phyloP scores from a whole-genome alignment of 2,888 invertebrate genomes.

The Ryuthela nishihirai region DNA sequence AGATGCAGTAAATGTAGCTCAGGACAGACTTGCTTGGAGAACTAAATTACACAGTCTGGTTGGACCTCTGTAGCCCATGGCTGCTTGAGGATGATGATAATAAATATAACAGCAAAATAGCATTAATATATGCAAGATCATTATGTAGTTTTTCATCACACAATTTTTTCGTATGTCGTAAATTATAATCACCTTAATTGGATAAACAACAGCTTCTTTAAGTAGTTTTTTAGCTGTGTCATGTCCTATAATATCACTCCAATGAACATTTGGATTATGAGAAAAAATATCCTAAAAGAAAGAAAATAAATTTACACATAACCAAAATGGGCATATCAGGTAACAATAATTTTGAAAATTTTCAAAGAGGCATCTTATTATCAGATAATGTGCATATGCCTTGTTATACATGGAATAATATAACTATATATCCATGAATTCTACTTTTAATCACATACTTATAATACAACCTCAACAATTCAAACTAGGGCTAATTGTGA shows the following conservation, averaged over 20 bases:
- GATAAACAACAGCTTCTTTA: conserved; percentile 81
- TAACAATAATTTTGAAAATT: neutral
- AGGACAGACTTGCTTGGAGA: no score
- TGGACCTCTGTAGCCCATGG: no score
- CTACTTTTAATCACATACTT: no score
- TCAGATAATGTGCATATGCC: neutral
- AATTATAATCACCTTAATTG: conserved; percentile 52
- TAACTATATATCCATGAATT: no score
- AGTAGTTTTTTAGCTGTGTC: conserved; percentile 68
- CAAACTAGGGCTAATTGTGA: no score
- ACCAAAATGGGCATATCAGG: neutral
- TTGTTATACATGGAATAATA: no score
- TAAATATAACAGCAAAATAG: no score
- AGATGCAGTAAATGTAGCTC: no score
- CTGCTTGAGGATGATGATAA: no score
- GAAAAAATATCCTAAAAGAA: conserved; percentile 62
- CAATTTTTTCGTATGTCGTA: neutral
- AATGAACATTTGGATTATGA: conserved; percentile 64
- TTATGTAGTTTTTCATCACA: neutral
- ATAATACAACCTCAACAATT: no score
- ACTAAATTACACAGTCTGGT: no score
- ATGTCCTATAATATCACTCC: conserved; percentile 78
- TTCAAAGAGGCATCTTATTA: neutral
- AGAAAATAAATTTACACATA: neutral
- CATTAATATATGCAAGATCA: no score